These are phyloP conservation scores for Trichonephila inaurata DNA, from an alignment of 1,140 invertebrate species.

Conservation along the genomic window DNA sequence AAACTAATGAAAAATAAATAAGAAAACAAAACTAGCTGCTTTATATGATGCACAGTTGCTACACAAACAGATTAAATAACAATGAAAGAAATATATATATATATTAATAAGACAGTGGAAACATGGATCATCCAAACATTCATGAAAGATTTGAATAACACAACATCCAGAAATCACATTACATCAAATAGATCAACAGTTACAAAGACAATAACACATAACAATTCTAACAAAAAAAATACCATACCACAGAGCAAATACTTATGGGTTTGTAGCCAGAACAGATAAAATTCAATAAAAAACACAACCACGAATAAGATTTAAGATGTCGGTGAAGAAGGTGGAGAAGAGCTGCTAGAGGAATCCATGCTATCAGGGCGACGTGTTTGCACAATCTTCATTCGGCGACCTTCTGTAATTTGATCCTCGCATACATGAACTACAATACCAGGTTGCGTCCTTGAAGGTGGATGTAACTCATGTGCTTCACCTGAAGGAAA, in stretches of 20 bases:
- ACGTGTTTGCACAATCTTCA: constrained; percentile 77
- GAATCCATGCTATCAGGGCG: constrained; percentile 74
- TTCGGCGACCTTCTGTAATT: constrained; percentile 51
- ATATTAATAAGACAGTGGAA: too few species aligned
- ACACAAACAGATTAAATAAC: not conserved
- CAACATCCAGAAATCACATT: not conserved
- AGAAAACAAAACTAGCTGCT: not conserved
- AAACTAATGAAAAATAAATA: not conserved
- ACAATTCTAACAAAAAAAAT: not conserved
- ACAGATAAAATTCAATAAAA: constrained; percentile 3
- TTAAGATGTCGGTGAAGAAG: constrained; percentile 69
- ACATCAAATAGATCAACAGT: not conserved
- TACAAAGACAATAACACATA: not conserved
- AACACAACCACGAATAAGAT: not conserved
- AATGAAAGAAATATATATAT: not conserved
- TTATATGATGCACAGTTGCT: not conserved
- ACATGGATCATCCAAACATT: not conserved
- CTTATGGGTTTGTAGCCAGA: constrained; percentile 27
- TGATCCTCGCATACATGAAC: constrained; percentile 87
- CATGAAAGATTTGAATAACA: not conserved
- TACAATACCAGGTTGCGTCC: constrained; percentile 93
- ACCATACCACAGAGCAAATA: not conserved
- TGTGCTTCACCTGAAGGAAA: constrained; percentile 83
- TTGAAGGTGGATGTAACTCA: constrained; percentile 90
- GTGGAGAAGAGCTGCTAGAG: constrained; percentile 61